Evolutionary conservation across 2,797 vertebrate genomes (phyloP), one percentile per base, ranked within the genome.

Genomic region (Lepilemur septentrionalis): DNA sequence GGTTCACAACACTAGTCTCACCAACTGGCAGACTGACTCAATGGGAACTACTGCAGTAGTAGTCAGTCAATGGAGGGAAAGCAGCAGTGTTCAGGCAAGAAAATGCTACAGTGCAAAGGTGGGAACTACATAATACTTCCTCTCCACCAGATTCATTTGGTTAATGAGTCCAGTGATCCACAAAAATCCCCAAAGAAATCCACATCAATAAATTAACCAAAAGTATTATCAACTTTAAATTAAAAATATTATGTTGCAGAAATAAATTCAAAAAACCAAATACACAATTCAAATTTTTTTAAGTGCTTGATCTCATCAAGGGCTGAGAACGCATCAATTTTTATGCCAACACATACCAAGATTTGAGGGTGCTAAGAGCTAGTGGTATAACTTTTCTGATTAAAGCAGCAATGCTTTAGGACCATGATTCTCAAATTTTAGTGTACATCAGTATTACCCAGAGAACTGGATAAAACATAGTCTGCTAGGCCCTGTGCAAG

Each of bases 11-110:
- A 48, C 76, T 25, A 28, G 86, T 52, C 78, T 52, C 93, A 63
- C 84, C 57, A 48, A 17, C 87, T 63, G 91, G 96, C 88, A 93
- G 94, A 23, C 79, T 89, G 96, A 92, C 70, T 96, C 95, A 90
- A 30, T 67, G 65, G 86, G 63, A 92, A 92, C 76, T 87, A 96
- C 92, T 48, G 89, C 82, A 20, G 79, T 7, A 57, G 86, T 48
- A 76, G 55, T 92, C 96, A 76, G 61, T 92, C 96, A 70, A 5
- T 28, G 70, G 35, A 50, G 72, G 52, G 87, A 72, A 25, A 72
- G 65, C 76, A 22, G 4, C 28, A 9, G 59, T 50, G 79, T 69
- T 8, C 4, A 57, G 52, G 87, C 1, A 0, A 75, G 59, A 73
- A 73, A 93, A 55, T 18, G 79, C 79, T 57, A 30, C 3, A 7